A percentile compares a stretch with the other conserved stretches of the same genome.
Conservation (phyloP, 1,140 invertebrate genomes). For the Atta texana region DNA sequence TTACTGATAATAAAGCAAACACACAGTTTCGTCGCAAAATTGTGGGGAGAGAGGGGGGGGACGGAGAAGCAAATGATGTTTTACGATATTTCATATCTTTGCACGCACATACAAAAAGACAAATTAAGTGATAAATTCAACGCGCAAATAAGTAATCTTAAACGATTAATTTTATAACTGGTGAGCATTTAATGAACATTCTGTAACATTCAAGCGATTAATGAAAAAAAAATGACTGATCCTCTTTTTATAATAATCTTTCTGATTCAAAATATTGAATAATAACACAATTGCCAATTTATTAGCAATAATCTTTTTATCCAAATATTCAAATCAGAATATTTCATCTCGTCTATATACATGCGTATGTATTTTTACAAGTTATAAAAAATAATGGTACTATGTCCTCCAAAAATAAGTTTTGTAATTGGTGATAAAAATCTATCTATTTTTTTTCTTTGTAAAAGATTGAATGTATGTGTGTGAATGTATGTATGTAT, state of each 20-base stretch:
- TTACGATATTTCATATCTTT: conserved; percentile 61
- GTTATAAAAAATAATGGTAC: conserved; percentile 61
- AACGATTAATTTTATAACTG: conserved; percentile 35
- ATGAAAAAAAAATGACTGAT: conserved; percentile 36
- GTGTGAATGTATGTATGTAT: background rate
- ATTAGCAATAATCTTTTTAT: background rate
- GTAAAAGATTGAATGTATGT: conserved; percentile 14
- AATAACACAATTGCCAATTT: background rate
- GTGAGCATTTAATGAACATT: background rate
- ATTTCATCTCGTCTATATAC: background rate
- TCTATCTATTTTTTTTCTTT: conserved; percentile 10
- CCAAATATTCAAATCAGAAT: conserved; percentile 17
- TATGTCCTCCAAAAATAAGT: conserved; percentile 42
- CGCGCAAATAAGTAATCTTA: conserved; percentile 45
- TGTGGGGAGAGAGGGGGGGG: background rate
- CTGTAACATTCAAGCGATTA: conserved; percentile 52
- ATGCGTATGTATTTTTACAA: background rate
- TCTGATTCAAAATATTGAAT: conserved; percentile 32
- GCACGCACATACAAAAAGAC: conserved; percentile 65
- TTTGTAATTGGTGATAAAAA: conserved; percentile 22
- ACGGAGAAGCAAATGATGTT: conserved; percentile 46
- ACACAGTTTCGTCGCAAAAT: conserved; percentile 54
- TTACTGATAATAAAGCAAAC: conserved; percentile 67
- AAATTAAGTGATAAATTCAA: conserved; percentile 54
- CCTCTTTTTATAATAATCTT: conserved; percentile 54